Evolutionary conservation across 92 coral and sea anemone species (phyloP), one percentile per base, ranked within the genome.

Genomic region (Scolanthus callimorphus): DNA sequence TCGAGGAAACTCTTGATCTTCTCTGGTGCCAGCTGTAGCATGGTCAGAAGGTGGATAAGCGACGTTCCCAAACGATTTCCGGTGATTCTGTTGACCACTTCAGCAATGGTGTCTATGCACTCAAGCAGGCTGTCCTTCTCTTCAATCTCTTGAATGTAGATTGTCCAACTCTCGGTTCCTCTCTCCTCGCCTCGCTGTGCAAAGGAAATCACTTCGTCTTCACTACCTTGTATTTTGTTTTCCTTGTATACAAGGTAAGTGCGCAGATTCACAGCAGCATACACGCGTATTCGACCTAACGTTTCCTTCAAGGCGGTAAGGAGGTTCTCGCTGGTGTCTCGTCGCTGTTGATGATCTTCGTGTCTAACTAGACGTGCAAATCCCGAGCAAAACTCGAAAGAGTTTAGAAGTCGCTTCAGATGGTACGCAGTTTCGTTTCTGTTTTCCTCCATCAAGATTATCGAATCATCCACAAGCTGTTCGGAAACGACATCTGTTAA

Each of bases 361-460:
- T 85, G 88, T 25, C 67, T 88, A 38, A 85, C 63, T 15, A 80
- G 61, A 6, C 94, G 81, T 29, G 71, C 49, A 37, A 85, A 20
- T 29, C 88, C 85, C 3, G 55, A 65, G 39, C 48, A 52, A 46
- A 85, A 85, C 37, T 80, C 63, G 20, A 24, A 20, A 10, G 80
- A 59, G 4, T 49, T 60, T 26, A 85, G 57, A 19, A 54, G 20
- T 0, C 25, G 53, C 11, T 37, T 51, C 25, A 85, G 58, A 17
- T 59, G 26, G 4, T 30, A 10, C 17, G 86, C 82, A 13, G 53
- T 25, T 0, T 61, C 31, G 21, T 49, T 46, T 15, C 20, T 1
- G 24, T 64, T 50, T n/a, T n/a, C n/a, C n/a, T n/a, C n/a, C n/a
- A 38, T 24, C 57, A 3, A 22, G 9, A 24, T 68, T 29, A 3